Conservation (phyloP, 2,888 invertebrate species). For the Aelia acuminata region DNA sequence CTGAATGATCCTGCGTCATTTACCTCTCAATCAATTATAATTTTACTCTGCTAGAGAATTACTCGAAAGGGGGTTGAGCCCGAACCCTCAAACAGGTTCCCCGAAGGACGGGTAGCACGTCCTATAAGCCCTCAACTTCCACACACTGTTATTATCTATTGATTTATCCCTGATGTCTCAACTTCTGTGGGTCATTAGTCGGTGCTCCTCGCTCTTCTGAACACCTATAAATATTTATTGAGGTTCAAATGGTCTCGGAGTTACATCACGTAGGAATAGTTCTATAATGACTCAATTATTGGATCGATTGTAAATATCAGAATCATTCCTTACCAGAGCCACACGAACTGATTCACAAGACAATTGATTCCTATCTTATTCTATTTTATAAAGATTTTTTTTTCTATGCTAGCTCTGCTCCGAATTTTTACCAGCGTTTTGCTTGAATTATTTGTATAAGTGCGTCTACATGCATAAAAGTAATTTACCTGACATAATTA, state of each 20-base stretch:
- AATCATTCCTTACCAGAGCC: background rate
- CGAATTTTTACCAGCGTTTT: too few species aligned
- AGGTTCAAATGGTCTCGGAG: background rate
- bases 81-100: background rate
- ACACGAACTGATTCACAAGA: background rate
- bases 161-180: background rate
- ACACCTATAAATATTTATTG: constrained; percentile 10
- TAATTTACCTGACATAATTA: too few species aligned
- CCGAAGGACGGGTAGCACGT: background rate
- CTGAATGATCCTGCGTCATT: background rate
- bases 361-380: too few species aligned
- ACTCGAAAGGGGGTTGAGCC: background rate
- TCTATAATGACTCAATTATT: background rate
- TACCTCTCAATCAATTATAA: background rate
- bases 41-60: background rate
- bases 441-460: too few species aligned
- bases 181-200: background rate
- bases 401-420: too few species aligned
- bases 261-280: background rate
- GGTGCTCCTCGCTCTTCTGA: background rate
- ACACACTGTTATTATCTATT: background rate
- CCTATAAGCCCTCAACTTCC: background rate
- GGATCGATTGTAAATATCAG: background rate
- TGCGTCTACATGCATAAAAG: too few species aligned
- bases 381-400: too few species aligned